Evolutionary conservation across 2,797 vertebrate genomes (phyloP).

Genomic region (Helostoma temminkii): DNA sequence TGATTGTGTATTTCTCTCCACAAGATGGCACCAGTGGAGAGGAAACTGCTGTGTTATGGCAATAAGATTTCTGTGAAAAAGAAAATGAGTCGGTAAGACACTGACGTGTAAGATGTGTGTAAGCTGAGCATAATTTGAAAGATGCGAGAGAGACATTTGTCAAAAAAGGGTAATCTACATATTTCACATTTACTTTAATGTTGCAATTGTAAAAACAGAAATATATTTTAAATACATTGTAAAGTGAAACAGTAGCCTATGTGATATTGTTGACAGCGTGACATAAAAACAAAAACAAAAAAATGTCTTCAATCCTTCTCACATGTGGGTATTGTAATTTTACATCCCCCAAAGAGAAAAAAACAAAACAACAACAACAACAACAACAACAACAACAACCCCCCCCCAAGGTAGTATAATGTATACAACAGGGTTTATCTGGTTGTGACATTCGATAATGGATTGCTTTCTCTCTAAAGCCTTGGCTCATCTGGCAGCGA

Average conservation of each 20-base stretch:
- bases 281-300: neutral
- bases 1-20: conserved; percentile 43
- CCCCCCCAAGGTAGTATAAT: no score
- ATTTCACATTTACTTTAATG: neutral
- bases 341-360: no score
- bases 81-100: neutral
- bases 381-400: no score
- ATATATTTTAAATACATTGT: neutral
- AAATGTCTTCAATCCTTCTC: neutral
- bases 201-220: neutral
- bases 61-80: neutral
- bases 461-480: conserved; percentile 6
- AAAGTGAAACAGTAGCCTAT: neutral
- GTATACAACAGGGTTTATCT: neutral
- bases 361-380: neutral
- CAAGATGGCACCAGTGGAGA: conserved; percentile 67
- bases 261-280: neutral
- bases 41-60: neutral
- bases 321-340: no score
- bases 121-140: neutral
- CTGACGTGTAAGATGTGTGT: neutral
- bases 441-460: conserved; percentile 7
- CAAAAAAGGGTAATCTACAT: neutral
- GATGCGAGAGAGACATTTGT: neutral
- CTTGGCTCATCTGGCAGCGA: neutral